Evolutionary conservation across 1,140 invertebrate genomes (phyloP).

Genomic region (Drosophila nikananu): DNA sequence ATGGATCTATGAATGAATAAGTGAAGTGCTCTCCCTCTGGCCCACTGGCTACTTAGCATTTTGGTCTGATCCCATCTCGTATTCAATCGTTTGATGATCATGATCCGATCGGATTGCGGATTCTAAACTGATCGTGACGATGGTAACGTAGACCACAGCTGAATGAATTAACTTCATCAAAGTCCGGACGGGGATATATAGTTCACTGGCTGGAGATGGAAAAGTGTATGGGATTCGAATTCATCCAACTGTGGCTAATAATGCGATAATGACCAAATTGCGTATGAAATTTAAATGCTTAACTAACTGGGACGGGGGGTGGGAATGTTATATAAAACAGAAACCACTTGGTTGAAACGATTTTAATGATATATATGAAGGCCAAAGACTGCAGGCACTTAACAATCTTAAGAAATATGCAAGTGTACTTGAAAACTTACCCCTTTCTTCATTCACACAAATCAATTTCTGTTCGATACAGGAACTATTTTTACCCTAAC

Average conservation of each 20-base stretch:
- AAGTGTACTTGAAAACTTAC: too few species aligned
- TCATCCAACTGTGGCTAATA: constrained; percentile 11
- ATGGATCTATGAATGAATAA: constrained; percentile 59
- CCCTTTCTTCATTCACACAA: neutral
- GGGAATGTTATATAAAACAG: neutral
- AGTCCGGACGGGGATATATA: constrained; percentile 10
- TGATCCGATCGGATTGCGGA: neutral
- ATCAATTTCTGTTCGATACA: constrained; percentile 4
- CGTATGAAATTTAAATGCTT: neutral
- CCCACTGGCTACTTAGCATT: constrained; percentile 28
- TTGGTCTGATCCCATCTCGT: constrained; percentile 16
- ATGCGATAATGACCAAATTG: constrained; percentile 8
- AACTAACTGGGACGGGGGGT: neutral
- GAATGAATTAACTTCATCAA: constrained; percentile 23
- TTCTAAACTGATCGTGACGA: constrained; percentile 19
- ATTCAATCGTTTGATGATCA: constrained; percentile 6
- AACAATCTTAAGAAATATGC: neutral
- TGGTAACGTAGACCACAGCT: constrained; percentile 37
- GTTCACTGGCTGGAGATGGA: constrained; percentile 29
- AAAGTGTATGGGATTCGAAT: neutral
- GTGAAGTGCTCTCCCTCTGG: constrained; percentile 3
- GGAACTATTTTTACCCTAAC: neutral
- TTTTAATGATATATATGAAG: neutral
- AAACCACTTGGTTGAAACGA: neutral
- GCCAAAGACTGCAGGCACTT: too few species aligned